These are phyloP conservation scores for Patella pellucida DNA, from an alignment of 2,888 invertebrate species.

Conservation along the genomic window DNA sequence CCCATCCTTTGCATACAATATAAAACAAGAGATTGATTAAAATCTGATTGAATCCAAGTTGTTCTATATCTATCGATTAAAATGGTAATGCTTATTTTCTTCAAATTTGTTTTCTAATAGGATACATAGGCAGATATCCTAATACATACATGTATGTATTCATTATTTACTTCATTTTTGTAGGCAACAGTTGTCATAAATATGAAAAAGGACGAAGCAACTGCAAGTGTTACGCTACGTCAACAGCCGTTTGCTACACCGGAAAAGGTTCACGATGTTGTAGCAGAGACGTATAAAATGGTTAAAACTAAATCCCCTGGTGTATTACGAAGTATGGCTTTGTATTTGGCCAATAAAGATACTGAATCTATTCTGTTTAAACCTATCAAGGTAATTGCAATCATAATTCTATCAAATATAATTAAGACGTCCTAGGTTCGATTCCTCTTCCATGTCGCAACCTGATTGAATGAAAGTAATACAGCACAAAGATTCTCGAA, in stretches of 20 bases:
- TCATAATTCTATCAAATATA: not conserved
- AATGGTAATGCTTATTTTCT: no score
- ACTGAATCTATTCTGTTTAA: conserved; percentile 97
- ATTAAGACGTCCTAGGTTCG: no score
- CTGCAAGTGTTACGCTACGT: conserved; percentile 68
- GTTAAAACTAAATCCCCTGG: conserved; percentile 85
- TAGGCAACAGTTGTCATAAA: conserved; percentile 68
- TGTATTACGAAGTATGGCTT: conserved; percentile 90
- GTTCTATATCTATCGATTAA: no score
- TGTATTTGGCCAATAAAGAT: conserved; percentile 95
- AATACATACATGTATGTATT: no score
- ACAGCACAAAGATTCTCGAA: no score
- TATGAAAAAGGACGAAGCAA: conserved; percentile 64
- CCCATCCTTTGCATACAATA: not conserved
- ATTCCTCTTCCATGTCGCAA: no score
- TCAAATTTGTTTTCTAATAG: no score
- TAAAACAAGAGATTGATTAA: no score
- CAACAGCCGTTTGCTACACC: conserved; percentile 80
- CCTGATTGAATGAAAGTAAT: no score
- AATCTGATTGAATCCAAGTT: no score
- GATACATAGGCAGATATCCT: no score
- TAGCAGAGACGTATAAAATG: conserved; percentile 83
- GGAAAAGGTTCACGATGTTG: conserved; percentile 80
- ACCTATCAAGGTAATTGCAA: conserved; percentile 83
- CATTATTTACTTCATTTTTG: not conserved